phyloP scores from a whole-genome alignment of 2,113 vertebrate species.

The Reinhardtius hippoglossoides region DNA sequence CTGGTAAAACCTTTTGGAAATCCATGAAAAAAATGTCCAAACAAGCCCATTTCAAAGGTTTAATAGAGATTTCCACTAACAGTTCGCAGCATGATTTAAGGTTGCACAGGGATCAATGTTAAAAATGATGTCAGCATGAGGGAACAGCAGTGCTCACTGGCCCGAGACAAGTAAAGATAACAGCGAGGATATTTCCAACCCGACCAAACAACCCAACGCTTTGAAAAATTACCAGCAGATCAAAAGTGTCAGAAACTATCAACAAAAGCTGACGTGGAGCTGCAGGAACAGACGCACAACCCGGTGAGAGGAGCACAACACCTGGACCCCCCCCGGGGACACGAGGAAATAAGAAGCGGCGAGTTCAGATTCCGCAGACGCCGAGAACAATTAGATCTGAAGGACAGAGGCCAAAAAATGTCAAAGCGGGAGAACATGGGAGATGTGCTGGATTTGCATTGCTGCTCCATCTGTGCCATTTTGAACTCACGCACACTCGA shows the following conservation, averaged over 20 bases:
- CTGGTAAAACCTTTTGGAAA: no score
- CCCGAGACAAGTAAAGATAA: background rate
- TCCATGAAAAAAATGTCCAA: no score
- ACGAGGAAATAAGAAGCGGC: constrained; percentile 12
- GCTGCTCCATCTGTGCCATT: constrained; percentile 29
- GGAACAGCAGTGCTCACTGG: background rate
- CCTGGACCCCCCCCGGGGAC: constrained; percentile 5
- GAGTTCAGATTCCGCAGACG: constrained; percentile 12
- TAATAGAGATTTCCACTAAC: background rate
- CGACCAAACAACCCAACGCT: background rate
- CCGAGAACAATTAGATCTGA: constrained; percentile 28
- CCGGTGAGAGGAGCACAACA: constrained; percentile 5
- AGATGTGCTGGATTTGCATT: constrained; percentile 8
- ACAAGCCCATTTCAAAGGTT: background rate
- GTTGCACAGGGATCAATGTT: background rate
- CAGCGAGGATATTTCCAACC: background rate
- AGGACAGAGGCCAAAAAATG: constrained; percentile 39
- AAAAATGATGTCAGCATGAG: background rate
- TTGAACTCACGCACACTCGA: constrained; percentile 26
- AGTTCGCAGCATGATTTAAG: background rate
- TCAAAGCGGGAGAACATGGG: constrained; percentile 13
- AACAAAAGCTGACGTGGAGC: background rate
- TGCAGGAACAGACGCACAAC: constrained; percentile 5
- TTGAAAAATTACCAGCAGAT: background rate
- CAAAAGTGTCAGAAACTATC: constrained; percentile 5